Percentiles rank a stretch among this genome's conserved stretches.
Conservation (phyloP, 2,797 vertebrate genomes). For the Enteromius argenteus region DNA sequence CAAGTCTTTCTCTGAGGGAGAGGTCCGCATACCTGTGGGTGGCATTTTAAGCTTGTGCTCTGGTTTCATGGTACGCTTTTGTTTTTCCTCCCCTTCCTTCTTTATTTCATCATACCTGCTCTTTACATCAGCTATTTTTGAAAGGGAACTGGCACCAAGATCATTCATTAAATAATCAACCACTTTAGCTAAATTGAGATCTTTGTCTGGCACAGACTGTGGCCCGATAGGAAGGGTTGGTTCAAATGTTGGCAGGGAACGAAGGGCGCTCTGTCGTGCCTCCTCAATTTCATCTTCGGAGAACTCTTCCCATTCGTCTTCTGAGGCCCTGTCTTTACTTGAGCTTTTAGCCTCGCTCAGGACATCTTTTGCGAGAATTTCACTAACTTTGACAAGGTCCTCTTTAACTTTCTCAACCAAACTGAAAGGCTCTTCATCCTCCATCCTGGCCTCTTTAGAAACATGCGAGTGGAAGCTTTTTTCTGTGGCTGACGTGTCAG, state of each 20-base stretch:
- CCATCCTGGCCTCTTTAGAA: constrained; percentile 88
- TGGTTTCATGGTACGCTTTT: constrained; percentile 93
- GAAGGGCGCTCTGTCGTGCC: constrained; percentile 83
- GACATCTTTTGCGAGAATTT: constrained; percentile 94
- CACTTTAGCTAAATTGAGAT: constrained; percentile 92
- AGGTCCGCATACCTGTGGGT: constrained; percentile 92
- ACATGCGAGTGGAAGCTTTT: constrained; percentile 88
- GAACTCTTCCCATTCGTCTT: constrained; percentile 98
- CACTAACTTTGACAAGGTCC: constrained; percentile 97
- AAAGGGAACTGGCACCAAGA: constrained; percentile 88
- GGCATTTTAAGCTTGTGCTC: constrained; percentile 99
- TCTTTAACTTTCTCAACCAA: constrained; percentile 98
- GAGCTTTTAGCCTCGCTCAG: constrained; percentile 81
- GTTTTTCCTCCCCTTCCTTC: constrained; percentile 95
- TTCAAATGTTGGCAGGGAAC: constrained; percentile 77
- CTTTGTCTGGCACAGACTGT: constrained; percentile 87
- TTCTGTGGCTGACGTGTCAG: constrained; percentile 86
- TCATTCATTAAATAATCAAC: constrained; percentile 97
- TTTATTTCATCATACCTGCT: constrained; percentile 90
- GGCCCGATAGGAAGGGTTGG: constrained; percentile 83
- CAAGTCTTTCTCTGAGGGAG: constrained; percentile 96
- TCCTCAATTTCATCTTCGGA: constrained; percentile 94
- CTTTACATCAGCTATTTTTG: constrained; percentile 89
- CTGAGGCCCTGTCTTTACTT: constrained; percentile 81
- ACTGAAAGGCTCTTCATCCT: constrained; percentile 94